Conservation (phyloP, 2,888 invertebrate species). For the Drosophila multiciliata region DNA sequence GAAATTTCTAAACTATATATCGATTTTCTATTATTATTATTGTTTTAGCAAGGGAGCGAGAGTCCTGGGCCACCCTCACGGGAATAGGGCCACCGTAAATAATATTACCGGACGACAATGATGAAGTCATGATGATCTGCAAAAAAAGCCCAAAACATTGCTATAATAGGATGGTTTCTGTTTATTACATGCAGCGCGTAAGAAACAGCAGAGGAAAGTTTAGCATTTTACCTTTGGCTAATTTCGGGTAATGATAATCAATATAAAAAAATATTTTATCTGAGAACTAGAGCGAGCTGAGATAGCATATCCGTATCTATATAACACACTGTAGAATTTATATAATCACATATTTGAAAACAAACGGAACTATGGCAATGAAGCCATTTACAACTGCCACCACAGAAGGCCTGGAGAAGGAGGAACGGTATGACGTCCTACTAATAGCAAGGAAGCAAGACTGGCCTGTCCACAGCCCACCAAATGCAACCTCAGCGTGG, state of each 20-base stretch:
- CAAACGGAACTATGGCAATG: too few species aligned
- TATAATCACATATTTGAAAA: too few species aligned
- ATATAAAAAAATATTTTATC: too few species aligned
- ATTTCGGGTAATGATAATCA: conserved; percentile 35
- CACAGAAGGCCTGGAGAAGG: conserved; percentile 72
- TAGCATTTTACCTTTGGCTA: conserved; percentile 48
- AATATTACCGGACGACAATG: conserved; percentile 81
- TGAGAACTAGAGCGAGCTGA: too few species aligned
- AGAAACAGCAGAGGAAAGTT: neutral
- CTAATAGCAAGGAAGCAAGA: conserved; percentile 54
- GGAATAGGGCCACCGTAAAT: conserved; percentile 81
- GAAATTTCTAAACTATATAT: conserved; percentile 5
- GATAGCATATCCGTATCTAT: neutral
- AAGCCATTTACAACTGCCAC: too few species aligned
- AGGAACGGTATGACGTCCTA: conserved; percentile 68
- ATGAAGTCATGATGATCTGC: conserved; percentile 69
- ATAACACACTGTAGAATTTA: too few species aligned
- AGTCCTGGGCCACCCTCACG: conserved; percentile 54
- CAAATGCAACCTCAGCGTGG: conserved; percentile 72
- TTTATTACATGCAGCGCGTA: conserved; percentile 19
- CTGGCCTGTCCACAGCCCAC: conserved; percentile 52
- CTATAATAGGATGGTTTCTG: conserved; percentile 34
- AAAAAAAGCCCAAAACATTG: conserved; percentile 9
- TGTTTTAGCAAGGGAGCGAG: conserved; percentile 2
- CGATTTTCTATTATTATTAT: conserved; percentile 16